phyloP scores from a whole-genome alignment of 2,797 vertebrate species.

The Cyprinodon diabolis region DNA sequence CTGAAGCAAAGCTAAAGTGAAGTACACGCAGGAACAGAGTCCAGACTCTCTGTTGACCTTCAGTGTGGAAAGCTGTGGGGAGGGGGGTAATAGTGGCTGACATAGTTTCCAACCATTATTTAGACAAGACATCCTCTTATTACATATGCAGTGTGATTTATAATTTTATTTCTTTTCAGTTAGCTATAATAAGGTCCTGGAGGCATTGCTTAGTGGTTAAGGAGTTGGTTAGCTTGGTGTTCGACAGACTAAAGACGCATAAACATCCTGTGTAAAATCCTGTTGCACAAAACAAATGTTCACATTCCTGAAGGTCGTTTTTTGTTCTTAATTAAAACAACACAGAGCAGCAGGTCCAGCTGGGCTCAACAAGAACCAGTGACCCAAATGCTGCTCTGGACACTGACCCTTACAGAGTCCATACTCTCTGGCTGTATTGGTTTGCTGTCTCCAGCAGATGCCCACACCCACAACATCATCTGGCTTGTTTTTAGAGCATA shows the following conservation, averaged over 20 bases:
- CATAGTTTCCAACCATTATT: constrained; percentile 30
- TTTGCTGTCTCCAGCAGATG: constrained; percentile 8
- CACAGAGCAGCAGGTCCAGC: constrained; percentile 38
- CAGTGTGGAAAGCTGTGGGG: constrained; percentile 47
- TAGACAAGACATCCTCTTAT: not conserved
- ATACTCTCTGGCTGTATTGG: not conserved
- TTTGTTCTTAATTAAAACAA: constrained; percentile 23
- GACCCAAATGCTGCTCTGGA: constrained; percentile 49
- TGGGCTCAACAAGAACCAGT: constrained; percentile 47
- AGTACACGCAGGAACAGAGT: constrained; percentile 24
- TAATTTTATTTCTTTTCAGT: constrained; percentile 14
- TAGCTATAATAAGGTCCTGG: not conserved
- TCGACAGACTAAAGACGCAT: constrained; percentile 31
- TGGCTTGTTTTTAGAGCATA: constrained; percentile 32
- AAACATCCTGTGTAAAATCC: constrained; percentile 29
- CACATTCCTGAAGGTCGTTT: constrained; percentile 22
- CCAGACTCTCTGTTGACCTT: constrained; percentile 29
- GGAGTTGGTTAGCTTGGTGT: constrained; percentile 21
- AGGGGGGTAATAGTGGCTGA: constrained; percentile 22
- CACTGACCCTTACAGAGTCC: not conserved
- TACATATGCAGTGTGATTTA: constrained; percentile 12
- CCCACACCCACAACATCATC: constrained; percentile 16
- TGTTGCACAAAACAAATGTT: constrained; percentile 11
- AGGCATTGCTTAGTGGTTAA: constrained; percentile 52
- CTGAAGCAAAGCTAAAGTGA: constrained; percentile 45